Percentiles rank a stretch among this genome's conserved stretches.
Conservation (phyloP, 2,888 invertebrate genomes). For the Tanytarsus gracilentus region DNA sequence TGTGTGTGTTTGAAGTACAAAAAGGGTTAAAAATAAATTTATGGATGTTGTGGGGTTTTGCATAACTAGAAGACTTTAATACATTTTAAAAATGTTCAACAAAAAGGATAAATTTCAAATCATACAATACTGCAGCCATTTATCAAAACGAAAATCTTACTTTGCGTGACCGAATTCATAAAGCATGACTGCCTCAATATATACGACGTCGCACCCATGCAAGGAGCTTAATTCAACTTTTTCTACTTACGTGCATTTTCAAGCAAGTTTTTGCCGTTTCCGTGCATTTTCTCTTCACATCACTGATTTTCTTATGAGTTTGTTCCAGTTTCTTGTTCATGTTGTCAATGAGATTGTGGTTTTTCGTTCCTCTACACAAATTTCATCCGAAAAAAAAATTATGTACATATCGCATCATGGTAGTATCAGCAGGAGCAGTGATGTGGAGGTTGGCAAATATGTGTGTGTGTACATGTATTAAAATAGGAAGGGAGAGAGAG, state of each 20-base stretch:
- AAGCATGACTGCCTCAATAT: neutral
- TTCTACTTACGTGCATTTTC: neutral
- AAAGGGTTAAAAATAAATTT: neutral
- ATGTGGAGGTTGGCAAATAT: too few relatives aligned
- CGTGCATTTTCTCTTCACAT: constrained; percentile 15
- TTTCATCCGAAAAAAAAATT: neutral
- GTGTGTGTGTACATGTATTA: too few relatives aligned
- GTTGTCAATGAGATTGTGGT: constrained; percentile 14
- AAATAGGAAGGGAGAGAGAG: too few relatives aligned
- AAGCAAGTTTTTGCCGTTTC: constrained; percentile 8
- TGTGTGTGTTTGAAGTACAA: too few relatives aligned
- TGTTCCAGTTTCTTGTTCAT: constrained; percentile 3
- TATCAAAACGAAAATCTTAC: neutral
- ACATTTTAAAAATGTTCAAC: too few relatives aligned
- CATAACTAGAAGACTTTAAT: neutral
- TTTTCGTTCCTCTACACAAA: constrained; percentile 4
- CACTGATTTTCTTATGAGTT: constrained; percentile 4
- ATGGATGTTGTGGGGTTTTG: neutral
- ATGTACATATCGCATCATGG: too few relatives aligned
- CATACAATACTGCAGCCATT: constrained; percentile 1
- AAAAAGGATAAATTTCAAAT: neutral
- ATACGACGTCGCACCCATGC: neutral
- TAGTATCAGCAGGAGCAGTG: too few relatives aligned
- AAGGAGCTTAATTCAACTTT: neutral
- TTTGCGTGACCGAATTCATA: constrained; percentile 9